Evolutionary conservation across 1,140 invertebrate species (phyloP).

Genomic region (Protaetia brevitarsis): DNA sequence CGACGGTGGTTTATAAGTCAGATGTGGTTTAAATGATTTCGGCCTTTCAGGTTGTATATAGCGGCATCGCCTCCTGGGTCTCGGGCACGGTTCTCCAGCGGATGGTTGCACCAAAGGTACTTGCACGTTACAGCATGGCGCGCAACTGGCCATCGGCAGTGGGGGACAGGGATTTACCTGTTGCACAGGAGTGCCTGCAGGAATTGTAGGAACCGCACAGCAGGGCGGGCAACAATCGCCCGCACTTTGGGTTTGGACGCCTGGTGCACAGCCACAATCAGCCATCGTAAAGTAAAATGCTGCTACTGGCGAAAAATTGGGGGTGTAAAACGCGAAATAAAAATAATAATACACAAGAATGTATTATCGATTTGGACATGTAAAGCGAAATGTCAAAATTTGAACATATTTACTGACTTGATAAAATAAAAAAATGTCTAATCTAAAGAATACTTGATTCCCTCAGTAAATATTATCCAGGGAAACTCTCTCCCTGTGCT

Average conservation of each 20-base stretch:
- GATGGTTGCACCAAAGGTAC: conserved; percentile 32
- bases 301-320: neutral
- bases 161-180: conserved; percentile 26
- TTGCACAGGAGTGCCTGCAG: neutral
- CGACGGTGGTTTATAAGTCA: conserved; percentile 52
- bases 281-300: neutral
- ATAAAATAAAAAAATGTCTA: neutral
- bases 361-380: conserved; percentile 18
- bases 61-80: conserved; percentile 48
- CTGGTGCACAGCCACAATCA: conserved; percentile 5
- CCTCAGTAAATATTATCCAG: no score
- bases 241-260: neutral
- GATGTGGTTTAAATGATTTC: conserved; percentile 54
- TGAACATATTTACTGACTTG: neutral
- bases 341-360: conserved; percentile 16
- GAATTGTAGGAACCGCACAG: conserved; percentile 3
- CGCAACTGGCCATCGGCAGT: conserved; percentile 19
- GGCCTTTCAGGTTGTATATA: conserved; percentile 59
- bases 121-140: conserved; percentile 35
- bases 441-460: conserved; percentile 8
- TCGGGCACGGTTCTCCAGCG: conserved; percentile 22
- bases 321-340: conserved; percentile 16
- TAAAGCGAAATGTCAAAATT: conserved; percentile 21
- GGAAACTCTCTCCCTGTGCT: no score
- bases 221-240: neutral